A percentile compares a stretch with the other conserved stretches of the same genome.
phyloP scores from a whole-genome alignment of 2,113 vertebrate species.

The Formicarius rufipectus region DNA sequence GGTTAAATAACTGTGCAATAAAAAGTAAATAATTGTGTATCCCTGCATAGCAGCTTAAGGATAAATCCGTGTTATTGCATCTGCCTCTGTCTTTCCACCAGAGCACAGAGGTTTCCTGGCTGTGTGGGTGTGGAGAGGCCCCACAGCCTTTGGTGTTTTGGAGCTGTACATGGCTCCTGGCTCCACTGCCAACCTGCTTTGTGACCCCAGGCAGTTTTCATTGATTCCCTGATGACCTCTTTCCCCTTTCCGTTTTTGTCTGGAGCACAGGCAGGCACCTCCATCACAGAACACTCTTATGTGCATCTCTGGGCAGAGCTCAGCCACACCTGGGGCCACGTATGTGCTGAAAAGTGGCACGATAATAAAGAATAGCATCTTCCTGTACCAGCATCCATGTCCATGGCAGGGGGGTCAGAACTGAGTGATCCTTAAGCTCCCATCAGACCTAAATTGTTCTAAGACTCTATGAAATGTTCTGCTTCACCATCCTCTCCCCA shows the following conservation, averaged over 20 bases:
- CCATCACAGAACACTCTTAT: not conserved
- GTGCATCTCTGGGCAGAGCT: not conserved
- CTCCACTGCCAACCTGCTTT: not conserved
- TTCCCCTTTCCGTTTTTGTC: not conserved
- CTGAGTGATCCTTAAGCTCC: not conserved
- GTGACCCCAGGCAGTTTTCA: not conserved
- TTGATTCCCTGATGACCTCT: not conserved
- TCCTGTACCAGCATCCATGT: not conserved
- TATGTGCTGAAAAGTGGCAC: not conserved
- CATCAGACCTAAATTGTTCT: not conserved
- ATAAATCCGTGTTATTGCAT: not conserved
- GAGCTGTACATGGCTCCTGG: not conserved
- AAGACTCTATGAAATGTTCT: not conserved
- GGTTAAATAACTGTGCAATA: not conserved
- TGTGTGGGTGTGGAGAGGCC: rapidly evolving
- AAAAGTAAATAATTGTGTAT: not conserved
- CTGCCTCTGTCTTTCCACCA: not conserved
- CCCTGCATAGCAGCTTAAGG: not conserved
- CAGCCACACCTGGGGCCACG: not conserved
- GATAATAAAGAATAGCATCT: not conserved
- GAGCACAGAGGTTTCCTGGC: not conserved
- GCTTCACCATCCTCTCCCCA: not conserved
- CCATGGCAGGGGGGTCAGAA: not conserved
- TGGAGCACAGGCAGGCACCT: not conserved
- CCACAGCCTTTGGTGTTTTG: not conserved